These are phyloP conservation scores for Cossypha niveicapilla DNA, from an alignment of 2,797 vertebrate species.

Conservation along the genomic window DNA sequence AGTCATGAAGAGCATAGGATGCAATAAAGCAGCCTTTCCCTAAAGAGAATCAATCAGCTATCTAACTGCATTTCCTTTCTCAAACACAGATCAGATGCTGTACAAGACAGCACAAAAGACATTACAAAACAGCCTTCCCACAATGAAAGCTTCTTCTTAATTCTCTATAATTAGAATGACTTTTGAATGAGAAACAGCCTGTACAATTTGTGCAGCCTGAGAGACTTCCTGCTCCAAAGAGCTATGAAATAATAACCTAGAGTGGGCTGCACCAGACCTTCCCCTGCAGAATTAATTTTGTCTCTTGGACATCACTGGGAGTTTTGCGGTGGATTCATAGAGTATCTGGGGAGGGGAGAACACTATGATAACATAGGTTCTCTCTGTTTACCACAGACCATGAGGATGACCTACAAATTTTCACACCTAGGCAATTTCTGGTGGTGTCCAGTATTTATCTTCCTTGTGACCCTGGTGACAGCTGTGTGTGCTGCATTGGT, in stretches of 20 bases:
- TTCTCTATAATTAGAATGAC: constrained; percentile 62
- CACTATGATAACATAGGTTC: neutral
- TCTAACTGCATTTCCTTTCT: constrained; percentile 39
- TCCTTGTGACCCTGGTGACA: neutral
- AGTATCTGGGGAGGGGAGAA: neutral
- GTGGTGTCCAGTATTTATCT: neutral
- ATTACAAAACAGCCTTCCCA: constrained; percentile 29
- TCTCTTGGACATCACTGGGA: neutral
- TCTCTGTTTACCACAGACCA: neutral
- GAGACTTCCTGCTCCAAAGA: constrained; percentile 41
- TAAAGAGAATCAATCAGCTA: constrained; percentile 25
- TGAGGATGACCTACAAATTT: neutral
- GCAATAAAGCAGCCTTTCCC: constrained; percentile 2
- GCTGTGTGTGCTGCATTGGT: neutral
- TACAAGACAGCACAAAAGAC: constrained; percentile 42
- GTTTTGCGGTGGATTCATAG: neutral
- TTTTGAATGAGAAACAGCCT: constrained; percentile 57
- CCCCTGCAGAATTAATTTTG: neutral
- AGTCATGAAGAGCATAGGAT: constrained; percentile 5
- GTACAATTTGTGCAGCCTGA: constrained; percentile 43
- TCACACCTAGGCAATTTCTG: neutral
- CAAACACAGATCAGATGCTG: constrained; percentile 46
- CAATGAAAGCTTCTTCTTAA: constrained; percentile 53
- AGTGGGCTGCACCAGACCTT: neutral
- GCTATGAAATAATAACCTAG: neutral